Evolutionary conservation across 2,888 invertebrate species (phyloP).

Genomic region (Protodeltote pygarga): DNA sequence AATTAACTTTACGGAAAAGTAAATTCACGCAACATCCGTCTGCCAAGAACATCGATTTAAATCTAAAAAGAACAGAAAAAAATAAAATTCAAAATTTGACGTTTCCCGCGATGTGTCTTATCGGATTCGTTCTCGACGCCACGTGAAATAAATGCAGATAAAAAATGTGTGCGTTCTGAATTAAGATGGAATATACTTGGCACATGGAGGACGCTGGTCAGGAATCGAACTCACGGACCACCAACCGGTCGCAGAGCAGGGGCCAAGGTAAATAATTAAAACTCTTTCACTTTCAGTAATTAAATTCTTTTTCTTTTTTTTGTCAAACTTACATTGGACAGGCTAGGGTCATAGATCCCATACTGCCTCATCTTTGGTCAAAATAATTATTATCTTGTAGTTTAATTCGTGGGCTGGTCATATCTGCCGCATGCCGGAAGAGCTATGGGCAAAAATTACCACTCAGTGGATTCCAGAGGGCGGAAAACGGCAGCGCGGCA

Average conservation of each 20-base stretch:
- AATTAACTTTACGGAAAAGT: slow-evolving; percentile 22
- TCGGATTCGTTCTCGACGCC: slow-evolving; percentile 57
- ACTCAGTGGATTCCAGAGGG: too few species aligned
- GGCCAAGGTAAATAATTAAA: slow-evolving; percentile 70
- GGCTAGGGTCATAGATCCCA: too few species aligned
- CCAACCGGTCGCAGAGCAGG: slow-evolving; percentile 61
- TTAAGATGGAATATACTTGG: slow-evolving; percentile 84
- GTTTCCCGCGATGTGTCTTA: slow-evolving; percentile 56
- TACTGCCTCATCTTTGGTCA: too few species aligned
- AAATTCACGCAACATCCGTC: slow-evolving; percentile 9
- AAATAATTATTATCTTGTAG: too few species aligned
- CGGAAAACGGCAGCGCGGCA: too few species aligned
- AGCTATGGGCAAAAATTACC: too few species aligned
- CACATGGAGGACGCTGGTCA: slow-evolving; percentile 76
- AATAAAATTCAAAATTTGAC: slow-evolving; percentile 18
- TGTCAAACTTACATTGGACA: too few species aligned
- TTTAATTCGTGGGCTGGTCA: too few species aligned
- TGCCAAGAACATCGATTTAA: not conserved
- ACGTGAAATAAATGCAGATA: slow-evolving; percentile 48
- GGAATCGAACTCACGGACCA: slow-evolving; percentile 61
- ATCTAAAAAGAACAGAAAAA: not conserved
- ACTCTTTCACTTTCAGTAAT: not conserved
- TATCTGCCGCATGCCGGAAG: too few species aligned
- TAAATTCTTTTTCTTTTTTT: too few species aligned
- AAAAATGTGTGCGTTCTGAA: slow-evolving; percentile 36